phyloP scores from a whole-genome alignment of 2,888 invertebrate genomes.

The Cryptus armator region DNA sequence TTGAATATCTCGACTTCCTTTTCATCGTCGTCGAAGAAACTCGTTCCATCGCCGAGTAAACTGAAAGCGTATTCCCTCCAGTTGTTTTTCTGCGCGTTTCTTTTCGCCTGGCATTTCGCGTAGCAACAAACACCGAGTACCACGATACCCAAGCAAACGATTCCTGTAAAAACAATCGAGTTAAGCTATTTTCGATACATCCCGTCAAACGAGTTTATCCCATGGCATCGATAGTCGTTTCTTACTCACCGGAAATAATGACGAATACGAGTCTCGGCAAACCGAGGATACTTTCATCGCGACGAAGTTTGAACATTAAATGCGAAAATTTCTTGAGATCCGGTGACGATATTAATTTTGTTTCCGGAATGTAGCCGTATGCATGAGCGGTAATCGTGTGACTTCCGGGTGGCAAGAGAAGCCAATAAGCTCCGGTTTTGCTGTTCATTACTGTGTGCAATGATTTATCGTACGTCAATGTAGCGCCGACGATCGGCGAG shows the following conservation, averaged over 20 bases:
- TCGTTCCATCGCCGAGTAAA: slow-evolving; percentile 86
- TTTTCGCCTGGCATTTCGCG: slow-evolving; percentile 85
- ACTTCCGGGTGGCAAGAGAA: slow-evolving; percentile 82
- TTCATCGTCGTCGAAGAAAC: slow-evolving; percentile 86
- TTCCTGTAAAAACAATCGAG: slow-evolving; percentile 84
- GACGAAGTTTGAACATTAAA: slow-evolving; percentile 89
- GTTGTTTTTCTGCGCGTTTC: slow-evolving; percentile 83
- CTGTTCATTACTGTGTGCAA: slow-evolving; percentile 76
- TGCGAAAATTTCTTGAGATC: slow-evolving; percentile 74
- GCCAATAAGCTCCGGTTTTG: slow-evolving; percentile 81
- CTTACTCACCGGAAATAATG: slow-evolving; percentile 88
- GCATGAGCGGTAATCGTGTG: slow-evolving; percentile 87
- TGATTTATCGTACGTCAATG: slow-evolving; percentile 79
- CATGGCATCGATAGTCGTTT: background rate
- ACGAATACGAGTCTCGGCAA: slow-evolving; percentile 92
- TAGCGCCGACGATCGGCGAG: slow-evolving; percentile 78
- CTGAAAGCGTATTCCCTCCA: slow-evolving; percentile 87
- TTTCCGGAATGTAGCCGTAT: slow-evolving; percentile 87
- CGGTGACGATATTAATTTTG: slow-evolving; percentile 85
- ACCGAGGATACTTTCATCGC: slow-evolving; percentile 90
- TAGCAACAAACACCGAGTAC: slow-evolving; percentile 87
- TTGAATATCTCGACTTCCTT: slow-evolving; percentile 86
- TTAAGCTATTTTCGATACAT: background rate
- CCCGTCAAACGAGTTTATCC: slow-evolving; percentile 16
- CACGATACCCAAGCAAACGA: slow-evolving; percentile 86